Conservation (phyloP, 2,113 vertebrate species). For the Tragelaphus buxtoni region DNA sequence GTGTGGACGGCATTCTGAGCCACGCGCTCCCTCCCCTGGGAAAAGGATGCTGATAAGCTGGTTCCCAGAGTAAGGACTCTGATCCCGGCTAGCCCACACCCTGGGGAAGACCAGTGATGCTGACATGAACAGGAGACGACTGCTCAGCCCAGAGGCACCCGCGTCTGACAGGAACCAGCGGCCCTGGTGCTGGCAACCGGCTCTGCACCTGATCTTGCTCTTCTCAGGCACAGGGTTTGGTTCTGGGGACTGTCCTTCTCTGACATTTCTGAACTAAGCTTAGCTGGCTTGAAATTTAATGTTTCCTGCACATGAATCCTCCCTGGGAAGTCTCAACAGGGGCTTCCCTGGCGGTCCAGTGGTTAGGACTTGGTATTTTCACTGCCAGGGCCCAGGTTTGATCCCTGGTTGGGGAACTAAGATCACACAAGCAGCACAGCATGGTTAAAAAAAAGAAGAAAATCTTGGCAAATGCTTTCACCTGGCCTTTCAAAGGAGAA, state of each 20-base stretch:
- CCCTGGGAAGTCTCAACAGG: not conserved
- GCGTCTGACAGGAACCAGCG: rapidly evolving
- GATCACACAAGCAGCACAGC: not conserved
- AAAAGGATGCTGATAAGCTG: rapidly evolving
- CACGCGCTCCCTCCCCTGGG: rapidly evolving
- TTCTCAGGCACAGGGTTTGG: not conserved
- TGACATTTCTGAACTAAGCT: rapidly evolving
- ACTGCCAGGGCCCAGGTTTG: not conserved
- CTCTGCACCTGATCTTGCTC: not conserved
- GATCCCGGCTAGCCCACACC: not conserved
- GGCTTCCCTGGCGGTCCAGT: rapidly evolving
- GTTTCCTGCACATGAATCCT: rapidly evolving
- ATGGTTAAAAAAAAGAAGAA: not conserved
- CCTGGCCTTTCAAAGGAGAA: not conserved
- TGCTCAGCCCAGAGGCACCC: rapidly evolving
- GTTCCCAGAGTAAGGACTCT: not conserved
- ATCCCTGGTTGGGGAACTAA: not conserved
- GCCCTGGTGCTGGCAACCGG: rapidly evolving
- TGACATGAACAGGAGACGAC: rapidly evolving
- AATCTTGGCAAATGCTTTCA: too few species aligned
- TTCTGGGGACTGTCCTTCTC: rapidly evolving
- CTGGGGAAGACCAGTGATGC: rapidly evolving
- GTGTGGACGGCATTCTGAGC: rapidly evolving
- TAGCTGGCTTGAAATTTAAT: rapidly evolving
- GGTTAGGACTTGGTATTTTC: not conserved